Percentiles rank a stretch among this genome's conserved stretches.
These are phyloP conservation scores for Drosophila picticornis DNA, from an alignment of 2,888 invertebrate species.

Conservation along the genomic window DNA sequence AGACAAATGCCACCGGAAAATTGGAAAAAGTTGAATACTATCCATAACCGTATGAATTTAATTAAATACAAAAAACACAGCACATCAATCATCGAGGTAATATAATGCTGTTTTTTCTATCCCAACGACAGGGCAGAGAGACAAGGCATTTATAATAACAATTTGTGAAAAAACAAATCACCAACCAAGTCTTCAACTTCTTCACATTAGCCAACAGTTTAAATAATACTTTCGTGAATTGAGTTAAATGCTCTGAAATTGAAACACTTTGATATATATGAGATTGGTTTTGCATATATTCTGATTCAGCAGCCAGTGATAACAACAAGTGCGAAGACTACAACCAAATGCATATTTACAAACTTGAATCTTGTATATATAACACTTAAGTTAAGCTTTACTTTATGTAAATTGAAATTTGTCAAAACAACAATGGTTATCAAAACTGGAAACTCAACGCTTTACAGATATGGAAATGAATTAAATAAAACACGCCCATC, in stretches of 20 bases:
- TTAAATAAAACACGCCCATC: conserved; percentile 8
- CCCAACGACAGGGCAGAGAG: too few relatives aligned
- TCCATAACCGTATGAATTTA: conserved; percentile 18
- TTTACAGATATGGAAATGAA: conserved; percentile 26
- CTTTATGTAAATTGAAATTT: conserved; percentile 33
- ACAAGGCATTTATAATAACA: not conserved
- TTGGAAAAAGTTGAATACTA: conserved; percentile 24
- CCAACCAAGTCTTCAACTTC: not conserved
- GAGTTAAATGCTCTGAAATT: not conserved
- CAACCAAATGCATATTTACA: too few relatives aligned
- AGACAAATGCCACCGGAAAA: conserved; percentile 25
- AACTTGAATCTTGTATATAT: not conserved
- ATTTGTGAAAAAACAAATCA: not conserved
- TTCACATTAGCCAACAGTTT: not conserved
- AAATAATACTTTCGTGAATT: not conserved
- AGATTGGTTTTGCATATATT: not conserved
- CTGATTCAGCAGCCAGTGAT: not conserved
- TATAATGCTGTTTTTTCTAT: not conserved
- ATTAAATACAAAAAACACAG: conserved; percentile 13
- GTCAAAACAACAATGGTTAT: conserved; percentile 1
- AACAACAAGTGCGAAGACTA: not conserved
- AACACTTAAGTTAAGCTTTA: conserved; percentile 5
- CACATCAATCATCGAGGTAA: not conserved
- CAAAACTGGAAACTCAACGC: conserved; percentile 27
- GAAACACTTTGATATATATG: not conserved